These are phyloP conservation scores for Protodeltote pygarga DNA, from an alignment of 2,888 invertebrate genomes.

Conservation along the genomic window DNA sequence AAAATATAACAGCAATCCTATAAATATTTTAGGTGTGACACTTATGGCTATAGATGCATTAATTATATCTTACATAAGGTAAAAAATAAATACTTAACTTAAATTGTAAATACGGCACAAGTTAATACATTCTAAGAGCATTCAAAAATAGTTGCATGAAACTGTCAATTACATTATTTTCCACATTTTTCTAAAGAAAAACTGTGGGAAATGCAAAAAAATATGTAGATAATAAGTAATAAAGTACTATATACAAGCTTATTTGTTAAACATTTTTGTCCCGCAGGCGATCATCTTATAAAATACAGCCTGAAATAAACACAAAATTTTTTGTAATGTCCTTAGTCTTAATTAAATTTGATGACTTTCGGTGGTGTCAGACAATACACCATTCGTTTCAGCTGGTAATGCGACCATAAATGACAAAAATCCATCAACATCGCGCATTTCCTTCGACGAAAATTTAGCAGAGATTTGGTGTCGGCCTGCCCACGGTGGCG, in stretches of 20 bases:
- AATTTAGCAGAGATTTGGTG: conserved; percentile 96
- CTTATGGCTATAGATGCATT: background rate
- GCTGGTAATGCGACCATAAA: conserved; percentile 88
- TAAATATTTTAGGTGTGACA: too few species aligned
- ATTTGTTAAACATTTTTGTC: too few species aligned
- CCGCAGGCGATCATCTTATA: background rate
- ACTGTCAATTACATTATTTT: conserved; percentile 2
- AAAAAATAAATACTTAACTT: conserved; percentile 35
- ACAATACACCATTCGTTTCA: conserved; percentile 72
- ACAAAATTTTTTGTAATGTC: background rate
- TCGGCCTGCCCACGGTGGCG: conserved; percentile 92
- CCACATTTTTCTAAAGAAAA: too few species aligned
- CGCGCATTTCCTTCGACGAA: conserved; percentile 94
- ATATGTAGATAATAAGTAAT: too few species aligned
- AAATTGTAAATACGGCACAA: conserved; percentile 20
- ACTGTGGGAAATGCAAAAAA: too few species aligned
- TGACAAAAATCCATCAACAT: conserved; percentile 95
- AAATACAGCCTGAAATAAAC: background rate
- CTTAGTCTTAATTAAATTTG: conserved; percentile 53
- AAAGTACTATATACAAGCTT: too few species aligned
- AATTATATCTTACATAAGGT: conserved; percentile 17
- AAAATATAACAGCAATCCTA: too few species aligned
- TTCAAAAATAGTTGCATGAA: background rate
- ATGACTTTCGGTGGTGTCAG: conserved; percentile 63
- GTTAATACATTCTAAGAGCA: too few species aligned